Base-by-base conservation (phyloP, 2,797 vertebrate species). In the Leptatherina wallacei region DNA sequence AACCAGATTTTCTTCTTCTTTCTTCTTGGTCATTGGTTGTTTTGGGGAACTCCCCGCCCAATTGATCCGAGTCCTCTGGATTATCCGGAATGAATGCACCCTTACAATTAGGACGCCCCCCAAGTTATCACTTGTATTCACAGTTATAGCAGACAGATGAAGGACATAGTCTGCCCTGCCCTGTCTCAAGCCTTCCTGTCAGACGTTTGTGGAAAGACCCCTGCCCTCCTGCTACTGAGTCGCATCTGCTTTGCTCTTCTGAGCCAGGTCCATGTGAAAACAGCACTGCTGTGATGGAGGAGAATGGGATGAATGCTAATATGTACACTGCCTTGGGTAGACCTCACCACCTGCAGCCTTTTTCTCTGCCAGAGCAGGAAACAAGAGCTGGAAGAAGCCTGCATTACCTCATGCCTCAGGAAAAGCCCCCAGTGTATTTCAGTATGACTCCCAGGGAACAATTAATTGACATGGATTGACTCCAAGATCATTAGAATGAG, bases 401-500 rank as follows among this genome's bases (percentile, higher is more conserved):
- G 44, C 71, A 68, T 83, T 61, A 69, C 69, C 64, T 83, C 82
- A 82, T 54, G 62, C 55, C 68, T 64, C 33, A 40, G 51, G 74
- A 71, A 75, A 62, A 71, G 71, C 70, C 61, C 70, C 55, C 24
- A 30, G 75, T 65, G 65, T 73, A 36, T 70, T 75, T 71, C 67
- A 56, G 24, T 61, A 65, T 16, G 54, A 86, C 67, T 86, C 78
- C 78, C 54, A 63, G 47, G 69, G 69, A 85, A 82, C 85, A 78
- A 78, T 90, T 65, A 84, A 65, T 62, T 77, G 68, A 89, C 71
- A 52, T 90, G 90, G 85, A 82, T 35, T 4, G 32, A 80, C 44
- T 91, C 85, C 86, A 92, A 77, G 47, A 80, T 81, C 72, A 88
- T 92, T 90, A 80, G 85, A 88, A 88, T 91, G 52, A 70, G 56